Percentiles rank a stretch among this genome's conserved stretches.
These are phyloP conservation scores for Eulacestoma nigropectus DNA, from an alignment of 2,113 vertebrate genomes.

Conservation along the genomic window DNA sequence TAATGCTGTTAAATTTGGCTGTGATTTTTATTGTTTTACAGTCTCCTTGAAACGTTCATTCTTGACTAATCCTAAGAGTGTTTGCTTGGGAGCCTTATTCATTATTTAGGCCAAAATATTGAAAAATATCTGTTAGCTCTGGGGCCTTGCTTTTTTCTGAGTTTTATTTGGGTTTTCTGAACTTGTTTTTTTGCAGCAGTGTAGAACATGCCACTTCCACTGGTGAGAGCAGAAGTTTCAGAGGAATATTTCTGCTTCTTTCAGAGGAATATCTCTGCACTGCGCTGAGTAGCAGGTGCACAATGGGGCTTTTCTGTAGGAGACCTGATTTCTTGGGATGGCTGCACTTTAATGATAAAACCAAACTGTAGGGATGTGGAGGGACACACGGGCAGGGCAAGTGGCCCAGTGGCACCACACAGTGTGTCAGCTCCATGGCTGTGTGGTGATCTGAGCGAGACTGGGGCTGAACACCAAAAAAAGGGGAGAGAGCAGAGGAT, in stretches of 20 bases:
- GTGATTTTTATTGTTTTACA: constrained; percentile 25
- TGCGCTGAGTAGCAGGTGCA: neutral
- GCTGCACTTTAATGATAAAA: neutral
- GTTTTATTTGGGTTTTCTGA: neutral
- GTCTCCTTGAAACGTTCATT: neutral
- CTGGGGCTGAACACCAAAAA: too few relatives aligned
- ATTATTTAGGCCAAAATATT: constrained; percentile 42
- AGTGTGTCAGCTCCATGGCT: fast-evolving
- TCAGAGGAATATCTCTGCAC: fast-evolving
- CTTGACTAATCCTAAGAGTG: constrained; percentile 10
- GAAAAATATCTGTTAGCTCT: neutral
- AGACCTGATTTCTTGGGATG: neutral
- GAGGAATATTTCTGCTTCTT: neutral
- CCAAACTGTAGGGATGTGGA: neutral
- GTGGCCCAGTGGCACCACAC: fast-evolving
- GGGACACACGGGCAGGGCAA: neutral
- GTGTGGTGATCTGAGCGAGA: neutral
- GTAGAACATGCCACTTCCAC: neutral
- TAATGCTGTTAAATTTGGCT: constrained; percentile 49
- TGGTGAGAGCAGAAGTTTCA: neutral
- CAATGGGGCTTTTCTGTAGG: neutral
- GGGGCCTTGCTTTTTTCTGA: neutral
- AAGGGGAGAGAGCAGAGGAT: neutral
- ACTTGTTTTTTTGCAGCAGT: neutral
- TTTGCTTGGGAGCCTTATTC: constrained; percentile 1